Evolutionary conservation across 2,797 vertebrate species (phyloP).

Genomic region (Gorsachius magnificus): DNA sequence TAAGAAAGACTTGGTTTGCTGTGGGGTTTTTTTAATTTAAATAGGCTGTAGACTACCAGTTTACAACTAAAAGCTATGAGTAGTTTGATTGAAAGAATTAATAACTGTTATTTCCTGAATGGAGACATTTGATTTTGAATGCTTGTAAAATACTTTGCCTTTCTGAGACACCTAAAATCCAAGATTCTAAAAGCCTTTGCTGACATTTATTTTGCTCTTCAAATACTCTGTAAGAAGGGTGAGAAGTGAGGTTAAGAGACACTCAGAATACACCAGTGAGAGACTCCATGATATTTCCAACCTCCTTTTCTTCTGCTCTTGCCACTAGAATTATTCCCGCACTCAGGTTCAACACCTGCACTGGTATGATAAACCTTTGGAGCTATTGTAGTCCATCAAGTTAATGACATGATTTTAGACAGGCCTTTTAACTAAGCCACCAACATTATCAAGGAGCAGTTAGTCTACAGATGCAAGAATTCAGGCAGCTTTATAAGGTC

Average conservation of each 20-base stretch:
- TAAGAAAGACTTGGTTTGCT: neutral
- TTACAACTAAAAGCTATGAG: conserved; percentile 4
- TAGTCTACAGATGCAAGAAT: conserved; percentile 2
- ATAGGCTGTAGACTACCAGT: neutral
- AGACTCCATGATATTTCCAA: conserved; percentile 25
- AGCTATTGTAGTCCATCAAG: conserved; percentile 4
- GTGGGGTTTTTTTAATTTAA: neutral
- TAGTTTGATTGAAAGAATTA: conserved; percentile 23
- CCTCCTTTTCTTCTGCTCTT: conserved; percentile 5
- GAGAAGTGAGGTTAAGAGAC: conserved; percentile 32
- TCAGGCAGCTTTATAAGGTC: conserved; percentile 25
- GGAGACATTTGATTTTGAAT: neutral
- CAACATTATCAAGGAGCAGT: conserved; percentile 13
- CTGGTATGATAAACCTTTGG: conserved; percentile 26
- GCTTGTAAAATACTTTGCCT: neutral
- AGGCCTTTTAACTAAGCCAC: conserved; percentile 10
- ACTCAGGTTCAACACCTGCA: conserved; percentile 8
- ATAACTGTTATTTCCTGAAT: conserved; percentile 49
- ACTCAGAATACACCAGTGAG: neutral
- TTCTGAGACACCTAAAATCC: neutral
- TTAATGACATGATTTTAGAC: neutral
- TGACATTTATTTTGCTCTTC: conserved; percentile 23
- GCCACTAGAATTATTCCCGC: neutral
- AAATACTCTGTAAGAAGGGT: neutral
- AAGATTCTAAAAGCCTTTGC: conserved; percentile 5